A percentile compares a stretch with the other conserved stretches of the same genome.
Evolutionary conservation across 2,888 invertebrate species (phyloP).

Genomic region (Mechanitis messenoides): DNA sequence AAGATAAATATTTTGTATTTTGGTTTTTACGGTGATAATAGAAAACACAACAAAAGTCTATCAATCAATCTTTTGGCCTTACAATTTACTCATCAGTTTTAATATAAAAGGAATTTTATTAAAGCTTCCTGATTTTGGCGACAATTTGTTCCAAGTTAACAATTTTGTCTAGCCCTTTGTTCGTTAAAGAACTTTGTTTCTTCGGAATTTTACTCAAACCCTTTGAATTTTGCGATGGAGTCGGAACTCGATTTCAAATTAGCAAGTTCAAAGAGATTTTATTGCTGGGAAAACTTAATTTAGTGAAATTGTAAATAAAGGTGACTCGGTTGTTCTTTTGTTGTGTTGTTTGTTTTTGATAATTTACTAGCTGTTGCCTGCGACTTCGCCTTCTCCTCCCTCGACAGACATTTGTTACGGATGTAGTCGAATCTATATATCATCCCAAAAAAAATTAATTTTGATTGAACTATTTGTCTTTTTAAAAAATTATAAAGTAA

Average conservation of each 20-base stretch:
- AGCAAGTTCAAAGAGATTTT: conserved; percentile 8
- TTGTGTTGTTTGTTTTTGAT: too few relatives aligned
- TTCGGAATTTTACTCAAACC: conserved; percentile 13
- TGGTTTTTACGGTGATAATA: not conserved
- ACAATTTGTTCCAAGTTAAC: conserved; percentile 17
- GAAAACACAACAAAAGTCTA: not conserved
- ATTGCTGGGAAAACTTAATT: conserved; percentile 1
- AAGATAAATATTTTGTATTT: too few relatives aligned
- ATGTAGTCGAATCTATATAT: too few relatives aligned
- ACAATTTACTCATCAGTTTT: not conserved
- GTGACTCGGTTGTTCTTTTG: not conserved
- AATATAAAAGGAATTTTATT: conserved; percentile 6
- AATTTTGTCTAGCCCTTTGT: conserved; percentile 18
- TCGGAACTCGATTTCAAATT: conserved; percentile 10
- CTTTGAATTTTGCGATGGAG: conserved; percentile 2
- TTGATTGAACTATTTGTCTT: too few relatives aligned
- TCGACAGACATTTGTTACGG: too few relatives aligned
- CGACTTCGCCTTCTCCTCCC: too few relatives aligned
- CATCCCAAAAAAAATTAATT: too few relatives aligned
- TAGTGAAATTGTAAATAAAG: not conserved
- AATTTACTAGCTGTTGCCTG: too few relatives aligned
- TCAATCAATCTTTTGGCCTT: not conserved
- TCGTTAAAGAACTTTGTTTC: conserved; percentile 19
- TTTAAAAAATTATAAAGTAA: too few relatives aligned
- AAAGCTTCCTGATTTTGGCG: conserved; percentile 7